phyloP scores from a whole-genome alignment of 2,113 vertebrate species.

The Daphoenositta chrysoptera region DNA sequence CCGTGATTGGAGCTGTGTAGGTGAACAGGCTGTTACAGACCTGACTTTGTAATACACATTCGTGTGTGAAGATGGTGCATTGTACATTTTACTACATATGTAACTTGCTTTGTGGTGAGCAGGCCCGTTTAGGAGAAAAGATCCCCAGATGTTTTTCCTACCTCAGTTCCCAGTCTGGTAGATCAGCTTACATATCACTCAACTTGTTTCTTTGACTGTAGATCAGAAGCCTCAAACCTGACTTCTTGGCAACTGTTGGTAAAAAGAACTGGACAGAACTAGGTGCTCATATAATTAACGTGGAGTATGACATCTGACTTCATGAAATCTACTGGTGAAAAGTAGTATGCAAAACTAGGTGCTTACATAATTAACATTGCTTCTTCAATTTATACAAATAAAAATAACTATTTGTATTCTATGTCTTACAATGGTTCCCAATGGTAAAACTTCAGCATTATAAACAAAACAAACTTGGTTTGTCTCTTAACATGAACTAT shows the following conservation, averaged over 20 bases:
- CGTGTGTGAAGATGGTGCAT: rapidly evolving
- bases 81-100: not conserved
- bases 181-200: not conserved
- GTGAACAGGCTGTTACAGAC: not conserved
- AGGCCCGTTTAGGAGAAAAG: not conserved
- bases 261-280: not conserved
- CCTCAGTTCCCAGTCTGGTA: not conserved
- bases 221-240: not conserved
- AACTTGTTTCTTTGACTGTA: not conserved
- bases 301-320: not conserved
- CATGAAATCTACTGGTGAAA: not conserved
- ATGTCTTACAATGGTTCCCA: not conserved
- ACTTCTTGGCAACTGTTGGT: not conserved
- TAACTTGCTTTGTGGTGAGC: not conserved
- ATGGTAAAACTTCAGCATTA: not conserved
- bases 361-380: not conserved
- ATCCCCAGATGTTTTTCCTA: not conserved
- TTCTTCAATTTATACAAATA: not conserved
- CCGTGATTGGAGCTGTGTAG: rapidly evolving
- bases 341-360: not conserved
- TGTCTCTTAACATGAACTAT: not conserved
- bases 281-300: not conserved
- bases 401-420: not conserved
- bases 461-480: not conserved
- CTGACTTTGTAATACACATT: not conserved